Percentiles rank a stretch among this genome's conserved stretches.
Conservation (phyloP, 2,113 vertebrate species). For the Mungos mungo region DNA sequence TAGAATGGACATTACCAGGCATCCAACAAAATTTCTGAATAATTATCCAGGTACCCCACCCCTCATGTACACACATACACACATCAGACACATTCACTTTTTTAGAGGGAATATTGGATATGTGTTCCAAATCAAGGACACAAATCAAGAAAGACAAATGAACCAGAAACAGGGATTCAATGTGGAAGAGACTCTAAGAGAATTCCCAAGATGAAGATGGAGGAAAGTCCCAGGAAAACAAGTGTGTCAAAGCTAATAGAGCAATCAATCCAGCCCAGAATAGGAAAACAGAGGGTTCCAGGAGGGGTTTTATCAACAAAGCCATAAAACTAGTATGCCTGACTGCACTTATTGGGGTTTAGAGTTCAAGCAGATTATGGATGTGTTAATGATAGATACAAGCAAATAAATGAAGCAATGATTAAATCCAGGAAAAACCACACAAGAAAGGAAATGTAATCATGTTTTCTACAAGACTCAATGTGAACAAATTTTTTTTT, state of each 20-base stretch:
- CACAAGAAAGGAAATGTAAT: background rate
- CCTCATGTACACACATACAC: background rate
- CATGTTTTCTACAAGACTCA: background rate
- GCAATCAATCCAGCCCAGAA: background rate
- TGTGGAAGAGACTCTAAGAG: background rate
- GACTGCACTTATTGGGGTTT: background rate
- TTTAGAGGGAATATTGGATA: background rate
- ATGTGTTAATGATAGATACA: background rate
- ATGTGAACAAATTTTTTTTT: background rate
- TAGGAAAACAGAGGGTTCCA: background rate
- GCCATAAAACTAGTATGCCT: background rate
- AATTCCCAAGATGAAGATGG: conserved; percentile 4
- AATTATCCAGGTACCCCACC: background rate
- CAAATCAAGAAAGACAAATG: background rate
- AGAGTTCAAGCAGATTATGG: background rate
- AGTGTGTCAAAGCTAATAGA: background rate
- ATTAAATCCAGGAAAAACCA: conserved; percentile 17
- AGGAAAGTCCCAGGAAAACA: conserved; percentile 51
- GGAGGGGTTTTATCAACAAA: background rate
- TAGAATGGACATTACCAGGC: background rate
- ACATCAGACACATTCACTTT: background rate
- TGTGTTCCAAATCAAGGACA: background rate
- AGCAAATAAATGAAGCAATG: background rate
- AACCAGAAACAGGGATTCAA: background rate
- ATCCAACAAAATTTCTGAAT: background rate